These are phyloP conservation scores for Molorchus minor DNA, from an alignment of 2,888 invertebrate species.

Conservation along the genomic window DNA sequence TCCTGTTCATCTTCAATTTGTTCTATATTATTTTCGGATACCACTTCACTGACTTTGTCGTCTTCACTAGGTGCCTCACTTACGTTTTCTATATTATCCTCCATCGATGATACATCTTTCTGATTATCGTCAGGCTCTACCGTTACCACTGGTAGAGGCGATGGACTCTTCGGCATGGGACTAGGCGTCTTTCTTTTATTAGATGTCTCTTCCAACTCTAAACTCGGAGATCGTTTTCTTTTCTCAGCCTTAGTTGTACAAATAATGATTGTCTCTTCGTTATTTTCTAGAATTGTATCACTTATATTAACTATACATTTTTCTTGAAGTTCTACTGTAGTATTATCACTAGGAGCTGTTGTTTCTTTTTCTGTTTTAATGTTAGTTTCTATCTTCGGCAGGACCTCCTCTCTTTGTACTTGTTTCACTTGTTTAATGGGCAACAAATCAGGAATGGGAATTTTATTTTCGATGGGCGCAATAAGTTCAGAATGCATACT, in stretches of 20 bases:
- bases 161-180: constrained; percentile 39
- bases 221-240: constrained; percentile 53
- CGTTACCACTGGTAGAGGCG: constrained; percentile 36
- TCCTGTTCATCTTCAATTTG: constrained; percentile 38
- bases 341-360: constrained; percentile 44
- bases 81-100: constrained; percentile 33
- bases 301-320: constrained; percentile 60
- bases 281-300: constrained; percentile 57
- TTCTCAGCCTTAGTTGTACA: constrained; percentile 56
- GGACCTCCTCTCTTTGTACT: constrained; percentile 46
- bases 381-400: constrained; percentile 44
- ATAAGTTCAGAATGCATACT: constrained; percentile 54
- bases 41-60: constrained; percentile 45
- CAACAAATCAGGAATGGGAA: constrained; percentile 59
- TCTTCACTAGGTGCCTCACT: constrained; percentile 46
- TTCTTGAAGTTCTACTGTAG: constrained; percentile 50
- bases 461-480: constrained; percentile 46
- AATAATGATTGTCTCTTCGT: constrained; percentile 61
- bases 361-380: constrained; percentile 26
- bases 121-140: constrained; percentile 28
- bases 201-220: constrained; percentile 49
- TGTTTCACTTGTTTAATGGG: constrained; percentile 57
- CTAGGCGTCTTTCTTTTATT: constrained; percentile 56
- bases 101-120: constrained; percentile 37
- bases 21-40: constrained; percentile 37